Evolutionary conservation across 2,113 vertebrate genomes (phyloP), one percentile per base, ranked within the genome.

Genomic region (Lepidothrix coronata): DNA sequence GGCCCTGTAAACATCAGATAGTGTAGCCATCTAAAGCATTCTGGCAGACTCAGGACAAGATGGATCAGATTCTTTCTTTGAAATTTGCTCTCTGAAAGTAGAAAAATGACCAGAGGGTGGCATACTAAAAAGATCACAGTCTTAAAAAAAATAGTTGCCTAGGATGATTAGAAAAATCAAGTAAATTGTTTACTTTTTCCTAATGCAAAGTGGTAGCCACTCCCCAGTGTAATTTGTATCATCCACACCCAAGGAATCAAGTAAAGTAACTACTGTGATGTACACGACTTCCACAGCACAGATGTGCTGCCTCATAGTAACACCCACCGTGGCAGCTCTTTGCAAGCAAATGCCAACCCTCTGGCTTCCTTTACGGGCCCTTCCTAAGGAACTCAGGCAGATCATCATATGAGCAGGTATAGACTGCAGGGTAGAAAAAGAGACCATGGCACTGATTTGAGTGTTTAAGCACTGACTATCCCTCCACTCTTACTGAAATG

Each of bases 141-240:
- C 48, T 94, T 77, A 54, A 54, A 49, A 35, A 23, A n/a, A 23
- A 35, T 3, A 51, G 12, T 7, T 59, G 16, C 58, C 76, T 70
- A 28, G 62, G 28, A 51, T 88, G 12, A 87, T 84, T 91, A 76
- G 63, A 71, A 66, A 95, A 97, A 77, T 96, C 91, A 86, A 80
- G 51, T 39, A 85, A 80, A 77, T 35, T 9, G 8, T 93, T 59
- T 77, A 68, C 24, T 74, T 95, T 75, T 86, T 70, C 58, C 63
- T 93, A 74, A 85, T 65, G 67, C 31, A 90, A 93, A 72, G 16
- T 2, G 2, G 48, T 35, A 52, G 33, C 33, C 30, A 22, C n/a
- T 61, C 43, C 28, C 14, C 9, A 24, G 17, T 5, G 11, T 54
- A 79, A 87, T 96, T 85, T 88, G 30, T 57, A 79, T 85, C n/a